Conservation (phyloP, 2,888 invertebrate species). For the Eristalis tenax region DNA sequence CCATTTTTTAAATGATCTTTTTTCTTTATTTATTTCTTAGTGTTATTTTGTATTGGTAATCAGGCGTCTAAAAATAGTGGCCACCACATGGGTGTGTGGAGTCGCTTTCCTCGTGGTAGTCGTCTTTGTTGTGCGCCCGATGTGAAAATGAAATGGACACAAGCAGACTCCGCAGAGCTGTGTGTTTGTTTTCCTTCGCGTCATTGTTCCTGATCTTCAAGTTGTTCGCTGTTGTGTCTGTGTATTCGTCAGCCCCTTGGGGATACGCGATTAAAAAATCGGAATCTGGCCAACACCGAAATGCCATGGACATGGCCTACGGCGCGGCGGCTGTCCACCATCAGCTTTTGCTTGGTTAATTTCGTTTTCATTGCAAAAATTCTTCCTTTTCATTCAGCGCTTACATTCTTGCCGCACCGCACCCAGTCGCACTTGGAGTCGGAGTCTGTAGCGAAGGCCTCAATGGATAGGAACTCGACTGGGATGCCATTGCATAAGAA, state of each 20-base stretch:
- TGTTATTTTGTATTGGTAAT: slow-evolving; percentile 48
- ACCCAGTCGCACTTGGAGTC: slow-evolving; percentile 2
- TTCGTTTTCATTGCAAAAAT: slow-evolving; percentile 66
- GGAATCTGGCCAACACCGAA: slow-evolving; percentile 34
- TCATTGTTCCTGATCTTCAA: slow-evolving; percentile 59
- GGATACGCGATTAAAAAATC: slow-evolving; percentile 22
- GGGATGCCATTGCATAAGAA: slow-evolving; percentile 59
- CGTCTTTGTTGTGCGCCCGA: slow-evolving; percentile 32
- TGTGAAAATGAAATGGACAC: slow-evolving; percentile 58
- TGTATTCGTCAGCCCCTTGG: slow-evolving; percentile 3
- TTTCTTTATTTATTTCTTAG: slow-evolving; percentile 19
- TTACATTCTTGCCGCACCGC: slow-evolving; percentile 25
- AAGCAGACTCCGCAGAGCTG: background rate
- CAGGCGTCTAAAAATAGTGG: slow-evolving; percentile 63
- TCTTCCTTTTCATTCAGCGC: slow-evolving; percentile 29
- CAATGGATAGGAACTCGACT: slow-evolving; percentile 39
- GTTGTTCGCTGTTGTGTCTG: slow-evolving; percentile 6
- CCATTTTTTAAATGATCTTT: slow-evolving; percentile 32
- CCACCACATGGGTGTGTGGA: slow-evolving; percentile 43
- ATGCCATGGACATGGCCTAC: slow-evolving; percentile 62
- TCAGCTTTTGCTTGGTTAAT: slow-evolving; percentile 27
- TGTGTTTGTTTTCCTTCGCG: slow-evolving; percentile 13
- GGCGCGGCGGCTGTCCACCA: background rate
- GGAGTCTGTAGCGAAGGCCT: slow-evolving; percentile 28
- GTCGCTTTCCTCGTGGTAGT: slow-evolving; percentile 30